Evolutionary conservation across 1,140 invertebrate species (phyloP), one percentile per base, ranked within the genome.

Genomic region (Drosophila sulfurigaster): DNA sequence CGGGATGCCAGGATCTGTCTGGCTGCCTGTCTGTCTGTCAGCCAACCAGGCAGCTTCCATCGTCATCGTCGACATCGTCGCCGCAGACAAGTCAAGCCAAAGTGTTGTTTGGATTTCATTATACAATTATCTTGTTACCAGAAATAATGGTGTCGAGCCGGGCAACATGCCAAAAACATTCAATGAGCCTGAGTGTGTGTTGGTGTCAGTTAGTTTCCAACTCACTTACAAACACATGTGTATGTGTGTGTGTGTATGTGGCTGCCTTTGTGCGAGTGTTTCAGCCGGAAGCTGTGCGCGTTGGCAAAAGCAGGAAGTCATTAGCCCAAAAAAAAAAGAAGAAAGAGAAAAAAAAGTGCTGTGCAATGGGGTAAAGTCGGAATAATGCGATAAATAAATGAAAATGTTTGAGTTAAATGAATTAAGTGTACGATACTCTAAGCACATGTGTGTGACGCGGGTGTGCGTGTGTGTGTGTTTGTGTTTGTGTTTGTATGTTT

Each of bases 71-170:
- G 8, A 3, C 45, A 30, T 35, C 30, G n/a, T 35, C 32, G 60
- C 63, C 57, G 13, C 73, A 81, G 80, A 67, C 76, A 66, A 82
- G 62, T 78, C 68, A 62, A 56, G 81, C 63, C 79, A 77, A 82
- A 88, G 85, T 90, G 85, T 88, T 88, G 83, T 89, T 89, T 89
- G 86, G 85, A 89, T 90, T 89, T 89, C 85, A 89, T 89, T 89
- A 89, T 90, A 81, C 85, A 89, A 89, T 89, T 89, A 89, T 89
- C 85, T 89, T 90, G 85, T 89, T 89, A 89, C 78, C 86, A 86
- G 85, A 89, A 90, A 89, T 89, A 90, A 89, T 89, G 85, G 83
- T 89, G 85, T 88, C 83, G 83, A 32, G 83, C 79, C 81, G 85
- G 85, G 85, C 85, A 91, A 89, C 81, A 89, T 90, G 85, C 85